A percentile compares a stretch with the other conserved stretches of the same genome.
phyloP scores from a whole-genome alignment of 2,113 vertebrate species.

The Stictonetta naevosa region DNA sequence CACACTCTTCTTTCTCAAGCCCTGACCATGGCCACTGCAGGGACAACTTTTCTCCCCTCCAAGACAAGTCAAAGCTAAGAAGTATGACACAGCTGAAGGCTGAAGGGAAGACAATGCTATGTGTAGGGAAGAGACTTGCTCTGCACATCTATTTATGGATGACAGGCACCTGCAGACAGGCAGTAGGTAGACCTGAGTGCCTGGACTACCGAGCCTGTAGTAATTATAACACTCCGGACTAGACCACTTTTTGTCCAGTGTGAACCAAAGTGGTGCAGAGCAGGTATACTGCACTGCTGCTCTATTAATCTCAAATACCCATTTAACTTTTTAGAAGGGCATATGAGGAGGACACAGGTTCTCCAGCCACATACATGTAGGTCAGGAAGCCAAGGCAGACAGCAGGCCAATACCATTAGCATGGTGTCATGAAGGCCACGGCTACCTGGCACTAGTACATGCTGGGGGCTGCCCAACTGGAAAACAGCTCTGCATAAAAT shows the following conservation, averaged over 20 bases:
- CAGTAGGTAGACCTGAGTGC: neutral
- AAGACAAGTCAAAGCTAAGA: neutral
- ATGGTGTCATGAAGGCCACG: neutral
- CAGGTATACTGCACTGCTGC: neutral
- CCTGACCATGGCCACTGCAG: neutral
- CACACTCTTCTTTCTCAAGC: neutral
- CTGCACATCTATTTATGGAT: neutral
- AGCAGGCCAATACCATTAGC: neutral
- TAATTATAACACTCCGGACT: neutral
- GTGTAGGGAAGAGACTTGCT: neutral
- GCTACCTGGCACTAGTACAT: neutral
- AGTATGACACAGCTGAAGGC: neutral
- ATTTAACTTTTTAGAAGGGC: neutral
- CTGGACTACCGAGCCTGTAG: neutral
- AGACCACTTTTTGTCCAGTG: neutral
- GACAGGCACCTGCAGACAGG: neutral
- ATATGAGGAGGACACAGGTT: neutral
- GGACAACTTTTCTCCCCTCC: neutral
- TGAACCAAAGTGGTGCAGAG: neutral
- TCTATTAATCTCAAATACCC: neutral
- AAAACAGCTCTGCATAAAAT: no score
- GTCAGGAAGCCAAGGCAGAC: neutral
- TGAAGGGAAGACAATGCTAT: neutral
- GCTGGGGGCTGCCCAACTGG: no score
- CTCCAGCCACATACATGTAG: neutral